A percentile compares a stretch with the other conserved stretches of the same genome.
Evolutionary conservation across 2,888 invertebrate genomes (phyloP).

Genomic region (Tiliacea aurago): DNA sequence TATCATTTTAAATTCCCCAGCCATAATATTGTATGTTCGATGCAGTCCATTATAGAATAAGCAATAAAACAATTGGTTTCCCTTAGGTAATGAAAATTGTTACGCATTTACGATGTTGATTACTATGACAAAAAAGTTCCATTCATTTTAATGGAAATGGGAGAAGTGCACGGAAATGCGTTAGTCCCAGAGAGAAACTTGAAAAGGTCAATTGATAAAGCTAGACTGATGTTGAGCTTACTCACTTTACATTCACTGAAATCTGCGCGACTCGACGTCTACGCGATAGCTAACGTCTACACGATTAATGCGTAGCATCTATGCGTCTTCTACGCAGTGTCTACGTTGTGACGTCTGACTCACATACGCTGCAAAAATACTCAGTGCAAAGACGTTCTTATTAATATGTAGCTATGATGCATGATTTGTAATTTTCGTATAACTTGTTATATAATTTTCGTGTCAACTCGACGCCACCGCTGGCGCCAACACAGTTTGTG

Average conservation of each 20-base stretch:
- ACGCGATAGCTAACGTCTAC: not conserved
- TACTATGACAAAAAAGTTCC: constrained; percentile 9
- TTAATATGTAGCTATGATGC: not conserved
- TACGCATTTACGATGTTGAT: not conserved
- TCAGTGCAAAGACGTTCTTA: not conserved
- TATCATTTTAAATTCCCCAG: constrained; percentile 14
- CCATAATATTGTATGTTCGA: not conserved
- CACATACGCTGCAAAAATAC: not conserved
- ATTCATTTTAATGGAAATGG: not conserved
- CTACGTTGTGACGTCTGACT: not conserved
- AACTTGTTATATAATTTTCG: constrained; percentile 60
- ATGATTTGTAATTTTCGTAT: constrained; percentile 40
- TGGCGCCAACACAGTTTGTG: constrained; percentile 62
- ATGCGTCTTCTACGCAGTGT: not conserved
- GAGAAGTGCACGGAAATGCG: not conserved
- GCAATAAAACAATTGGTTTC: constrained; percentile 26
- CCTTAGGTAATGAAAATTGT: not conserved
- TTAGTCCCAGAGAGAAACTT: not conserved
- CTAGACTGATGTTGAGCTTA: not conserved
- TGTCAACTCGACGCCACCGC: constrained; percentile 56
- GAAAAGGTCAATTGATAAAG: not conserved
- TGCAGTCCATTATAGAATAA: not conserved
- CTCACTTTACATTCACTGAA: too few relatives aligned
- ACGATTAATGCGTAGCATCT: not conserved
- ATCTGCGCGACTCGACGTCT: not conserved